phyloP scores from a whole-genome alignment of 2,113 vertebrate genomes.

The Mastomys coucha region DNA sequence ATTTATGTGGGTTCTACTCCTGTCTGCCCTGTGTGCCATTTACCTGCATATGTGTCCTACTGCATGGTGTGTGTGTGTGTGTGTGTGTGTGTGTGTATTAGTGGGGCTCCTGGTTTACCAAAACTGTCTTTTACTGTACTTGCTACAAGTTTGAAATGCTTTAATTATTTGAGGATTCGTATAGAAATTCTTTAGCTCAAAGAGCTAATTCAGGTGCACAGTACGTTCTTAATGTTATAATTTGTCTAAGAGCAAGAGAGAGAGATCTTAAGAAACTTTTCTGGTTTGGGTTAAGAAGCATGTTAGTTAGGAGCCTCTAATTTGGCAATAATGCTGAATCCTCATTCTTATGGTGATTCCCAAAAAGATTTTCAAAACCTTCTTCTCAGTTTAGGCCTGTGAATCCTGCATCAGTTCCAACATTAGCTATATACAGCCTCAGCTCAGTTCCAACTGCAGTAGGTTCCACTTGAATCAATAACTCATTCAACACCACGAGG shows the following conservation, averaged over 20 bases:
- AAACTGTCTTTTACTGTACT: neutral
- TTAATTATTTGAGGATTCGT: neutral
- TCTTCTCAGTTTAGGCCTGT: neutral
- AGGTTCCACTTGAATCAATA: neutral
- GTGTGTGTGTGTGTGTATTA: neutral
- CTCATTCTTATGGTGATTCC: neutral
- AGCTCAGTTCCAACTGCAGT: neutral
- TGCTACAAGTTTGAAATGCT: neutral
- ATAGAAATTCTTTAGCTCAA: neutral
- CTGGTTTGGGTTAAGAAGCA: neutral
- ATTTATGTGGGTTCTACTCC: neutral
- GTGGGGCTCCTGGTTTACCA: neutral
- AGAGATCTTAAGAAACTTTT: neutral
- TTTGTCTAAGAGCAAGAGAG: slow-evolving; percentile 41
- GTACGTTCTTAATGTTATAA: neutral
- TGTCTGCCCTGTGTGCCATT: neutral
- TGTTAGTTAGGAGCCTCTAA: neutral
- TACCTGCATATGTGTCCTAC: neutral
- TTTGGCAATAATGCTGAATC: neutral
- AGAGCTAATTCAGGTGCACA: neutral
- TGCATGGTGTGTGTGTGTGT: neutral
- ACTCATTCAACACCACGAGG: neutral
- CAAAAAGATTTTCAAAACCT: neutral
- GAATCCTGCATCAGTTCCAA: neutral
- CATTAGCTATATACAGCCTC: neutral